These are phyloP conservation scores for Masnerella sp. DNA, from an alignment of 2,888 invertebrate genomes.

Conservation along the genomic window DNA sequence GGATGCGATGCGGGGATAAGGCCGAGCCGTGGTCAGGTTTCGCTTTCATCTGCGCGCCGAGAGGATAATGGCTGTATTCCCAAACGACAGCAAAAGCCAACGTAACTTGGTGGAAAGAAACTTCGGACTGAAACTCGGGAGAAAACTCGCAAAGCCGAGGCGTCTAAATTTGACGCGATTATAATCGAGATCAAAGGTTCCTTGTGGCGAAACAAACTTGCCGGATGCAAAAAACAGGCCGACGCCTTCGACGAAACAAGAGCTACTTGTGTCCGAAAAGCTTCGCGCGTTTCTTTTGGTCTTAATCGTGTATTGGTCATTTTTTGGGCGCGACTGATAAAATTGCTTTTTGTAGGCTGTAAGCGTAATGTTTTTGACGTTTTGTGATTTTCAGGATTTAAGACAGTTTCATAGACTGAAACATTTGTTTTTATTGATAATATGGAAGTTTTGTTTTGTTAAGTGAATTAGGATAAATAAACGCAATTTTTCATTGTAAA, in stretches of 20 bases:
- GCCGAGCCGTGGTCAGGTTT: conserved; percentile 74
- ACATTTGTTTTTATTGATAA: too few relatives aligned
- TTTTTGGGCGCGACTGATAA: too few relatives aligned
- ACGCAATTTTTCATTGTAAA: too few relatives aligned
- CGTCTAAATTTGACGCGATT: conserved; percentile 60
- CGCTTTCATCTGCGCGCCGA: conserved; percentile 73
- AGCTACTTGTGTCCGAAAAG: conserved; percentile 22
- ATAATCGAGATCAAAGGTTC: conserved; percentile 66
- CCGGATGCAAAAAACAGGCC: conserved; percentile 40
- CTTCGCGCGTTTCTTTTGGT: background rate
- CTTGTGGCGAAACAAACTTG: conserved; percentile 39
- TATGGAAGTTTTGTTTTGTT: too few relatives aligned
- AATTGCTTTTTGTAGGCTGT: too few relatives aligned
- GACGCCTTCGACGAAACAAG: conserved; percentile 38
- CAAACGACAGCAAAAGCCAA: conserved; percentile 68
- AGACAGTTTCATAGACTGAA: too few relatives aligned
- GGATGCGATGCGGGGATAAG: conserved; percentile 68
- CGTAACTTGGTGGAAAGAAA: conserved; percentile 49
- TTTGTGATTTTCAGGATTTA: too few relatives aligned
- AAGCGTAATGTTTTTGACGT: too few relatives aligned
- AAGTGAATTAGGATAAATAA: too few relatives aligned
- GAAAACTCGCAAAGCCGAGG: conserved; percentile 62
- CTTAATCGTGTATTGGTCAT: background rate
- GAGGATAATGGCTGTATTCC: conserved; percentile 75
- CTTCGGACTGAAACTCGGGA: conserved; percentile 57